Conservation (phyloP, 2,113 vertebrate species). For the Theristicus caerulescens region DNA sequence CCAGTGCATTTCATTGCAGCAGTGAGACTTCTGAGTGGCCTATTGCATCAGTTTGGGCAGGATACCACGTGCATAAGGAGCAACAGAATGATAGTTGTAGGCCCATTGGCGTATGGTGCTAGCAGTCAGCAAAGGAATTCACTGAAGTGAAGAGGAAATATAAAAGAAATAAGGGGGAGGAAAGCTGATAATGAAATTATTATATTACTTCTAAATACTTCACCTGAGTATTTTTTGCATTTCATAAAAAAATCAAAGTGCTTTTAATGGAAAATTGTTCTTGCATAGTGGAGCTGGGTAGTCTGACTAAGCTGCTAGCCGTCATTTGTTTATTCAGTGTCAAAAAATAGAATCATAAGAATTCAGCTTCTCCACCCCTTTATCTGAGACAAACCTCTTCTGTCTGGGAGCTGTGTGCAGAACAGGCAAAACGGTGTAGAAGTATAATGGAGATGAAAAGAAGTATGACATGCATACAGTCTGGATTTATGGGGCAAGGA, state of each 20-base stretch:
- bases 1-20: background rate
- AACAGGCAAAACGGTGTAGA: background rate
- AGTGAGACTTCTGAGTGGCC: background rate
- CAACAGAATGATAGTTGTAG: background rate
- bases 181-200: background rate
- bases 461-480: rapidly evolving
- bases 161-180: background rate
- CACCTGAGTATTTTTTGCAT: background rate
- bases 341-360: background rate
- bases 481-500: background rate
- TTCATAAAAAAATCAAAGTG: background rate
- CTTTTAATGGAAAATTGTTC: background rate
- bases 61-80: background rate
- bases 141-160: background rate
- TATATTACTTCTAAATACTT: background rate
- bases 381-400: background rate
- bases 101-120: background rate
- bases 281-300: background rate
- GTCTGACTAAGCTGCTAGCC: background rate
- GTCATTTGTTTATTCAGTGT: background rate
- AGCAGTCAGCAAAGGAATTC: background rate
- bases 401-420: background rate
- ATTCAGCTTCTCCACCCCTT: background rate
- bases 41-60: background rate
- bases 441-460: background rate